These are phyloP conservation scores for Philereme vetulata DNA, from an alignment of 2,888 invertebrate genomes.

Conservation along the genomic window DNA sequence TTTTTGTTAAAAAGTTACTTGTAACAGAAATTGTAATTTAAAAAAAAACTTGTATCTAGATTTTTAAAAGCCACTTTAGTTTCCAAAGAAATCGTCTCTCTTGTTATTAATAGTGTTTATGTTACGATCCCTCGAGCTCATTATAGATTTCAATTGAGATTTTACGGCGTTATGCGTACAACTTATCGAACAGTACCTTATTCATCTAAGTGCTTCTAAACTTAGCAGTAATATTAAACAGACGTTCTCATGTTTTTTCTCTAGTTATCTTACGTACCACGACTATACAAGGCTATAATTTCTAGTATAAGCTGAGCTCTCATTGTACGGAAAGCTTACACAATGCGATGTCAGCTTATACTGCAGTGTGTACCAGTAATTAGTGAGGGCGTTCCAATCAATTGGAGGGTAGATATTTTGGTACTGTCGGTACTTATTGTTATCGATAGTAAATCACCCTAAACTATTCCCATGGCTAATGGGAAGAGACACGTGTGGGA, in stretches of 20 bases:
- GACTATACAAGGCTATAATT: not conserved
- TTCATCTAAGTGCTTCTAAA: slow-evolving; percentile 29
- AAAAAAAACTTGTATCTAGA: no score
- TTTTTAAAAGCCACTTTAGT: no score
- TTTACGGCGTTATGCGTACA: slow-evolving; percentile 27
- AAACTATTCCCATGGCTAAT: slow-evolving; percentile 70
- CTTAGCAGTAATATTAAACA: slow-evolving; percentile 31
- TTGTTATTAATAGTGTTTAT: not conserved
- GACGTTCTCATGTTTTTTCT: slow-evolving; percentile 25
- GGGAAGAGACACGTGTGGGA: slow-evolving; percentile 49
- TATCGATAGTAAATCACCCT: slow-evolving; percentile 62
- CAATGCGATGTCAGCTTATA: no score
- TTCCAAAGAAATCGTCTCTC: not conserved
- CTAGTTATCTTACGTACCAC: slow-evolving; percentile 20
- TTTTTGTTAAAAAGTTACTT: no score
- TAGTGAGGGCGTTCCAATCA: slow-evolving; percentile 46
- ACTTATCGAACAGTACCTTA: slow-evolving; percentile 28
- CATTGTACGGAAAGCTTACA: no score
- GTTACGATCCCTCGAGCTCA: slow-evolving; percentile 11
- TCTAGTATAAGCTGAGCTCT: no score
- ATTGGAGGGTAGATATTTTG: slow-evolving; percentile 68
- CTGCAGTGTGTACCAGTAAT: slow-evolving; percentile 2
- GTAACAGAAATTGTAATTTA: no score
- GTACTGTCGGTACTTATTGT: slow-evolving; percentile 50
- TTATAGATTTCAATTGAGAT: slow-evolving; percentile 17